Evolutionary conservation across 37 sponge, comb jelly and placozoan genomes (phyloP), one percentile per base, ranked within the genome.

Genomic region (Aphrocallistes beatrix): DNA sequence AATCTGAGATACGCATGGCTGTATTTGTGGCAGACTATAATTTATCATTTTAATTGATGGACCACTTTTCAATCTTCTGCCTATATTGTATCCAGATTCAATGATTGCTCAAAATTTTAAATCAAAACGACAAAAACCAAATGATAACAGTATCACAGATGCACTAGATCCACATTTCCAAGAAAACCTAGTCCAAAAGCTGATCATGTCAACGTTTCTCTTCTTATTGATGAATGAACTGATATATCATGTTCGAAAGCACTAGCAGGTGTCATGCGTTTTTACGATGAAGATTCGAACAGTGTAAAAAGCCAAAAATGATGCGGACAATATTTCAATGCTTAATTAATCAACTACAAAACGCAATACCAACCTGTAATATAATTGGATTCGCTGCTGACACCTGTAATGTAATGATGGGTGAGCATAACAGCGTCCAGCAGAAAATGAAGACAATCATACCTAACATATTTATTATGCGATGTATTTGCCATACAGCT

Each of bases 361-460:
- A 83, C n/a, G 17, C 39, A 83, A 37, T 32, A 13, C 37, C 83
- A 25, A n/a, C 38, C n/a, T 9, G 38, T 36, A 83, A 37, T 13
- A 23, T 83, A 36, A 83, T 83, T 36, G 83, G 83, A 8, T 83
- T 83, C 38, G 83, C 83, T 6, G 36, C 83, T 37, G 83, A 83
- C 38, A 83, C 38, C 37, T 38, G 39, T 13, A 83, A 83, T 83
- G 82, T 83, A 38, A 83, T 32, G 83, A 38, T 83, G 36, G 83
- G 38, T 8, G 10, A 83, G 38, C 37, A 83, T 19, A 83, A 83
- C 19, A 83, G 83, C 38, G 83, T 83, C 10, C 39, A n/a, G 8
- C 38, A 6, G 13, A 38, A 21, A 13, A 25, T 37, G 38, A 83
- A 83, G 38, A 10, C 6, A 83, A 83, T 10, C 23, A 37, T 83